Evolutionary conservation across 2,797 vertebrate species (phyloP), one percentile per base, ranked within the genome.

Genomic region (Alectoris magna): DNA sequence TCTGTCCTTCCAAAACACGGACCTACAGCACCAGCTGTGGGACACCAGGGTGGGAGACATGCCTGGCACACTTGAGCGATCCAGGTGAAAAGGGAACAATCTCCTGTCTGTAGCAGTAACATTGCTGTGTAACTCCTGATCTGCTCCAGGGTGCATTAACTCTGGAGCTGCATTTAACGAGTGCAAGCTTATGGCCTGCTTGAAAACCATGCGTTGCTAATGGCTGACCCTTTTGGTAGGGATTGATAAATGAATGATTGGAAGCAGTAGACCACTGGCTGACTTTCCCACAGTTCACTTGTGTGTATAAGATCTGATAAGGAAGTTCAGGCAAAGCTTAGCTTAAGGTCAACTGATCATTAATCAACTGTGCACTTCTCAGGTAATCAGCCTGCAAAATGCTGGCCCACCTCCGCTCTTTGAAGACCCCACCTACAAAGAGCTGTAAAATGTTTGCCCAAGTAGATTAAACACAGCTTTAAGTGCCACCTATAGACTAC

Each of bases 281-380:
- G 93, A 92, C 91, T 96, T 96, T 97, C 96, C 96, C 96, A 96
- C 96, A 96, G 91, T 71, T 94, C 84, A 39, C 92, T 96, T 96
- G 91, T 95, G 92, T 94, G 74, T 95, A 85, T 92, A 95, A 95
- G 91, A 95, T 97, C 96, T 94, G 95, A 96, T 96, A 96, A 96
- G 92, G 94, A 95, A 95, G 95, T 91, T 83, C 88, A 90, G 86
- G 90, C 80, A 90, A 95, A 95, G 93, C 93, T 95, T 93, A 91
- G 89, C 64, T 95, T 95, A 90, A 95, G 93, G 92, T 95, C 91
- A 96, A 93, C 93, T 95, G 94, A 94, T 95, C 96, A 92, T 96
- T 96, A 94, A 96, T 96, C 94, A 96, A 91, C 90, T 79, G 67
- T 93, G 87, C 87, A 79, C 69, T 93, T 90, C 85, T 93, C 91